These are phyloP conservation scores for Blomia tropicalis DNA, from an alignment of 2,888 invertebrate species.

Conservation along the genomic window DNA sequence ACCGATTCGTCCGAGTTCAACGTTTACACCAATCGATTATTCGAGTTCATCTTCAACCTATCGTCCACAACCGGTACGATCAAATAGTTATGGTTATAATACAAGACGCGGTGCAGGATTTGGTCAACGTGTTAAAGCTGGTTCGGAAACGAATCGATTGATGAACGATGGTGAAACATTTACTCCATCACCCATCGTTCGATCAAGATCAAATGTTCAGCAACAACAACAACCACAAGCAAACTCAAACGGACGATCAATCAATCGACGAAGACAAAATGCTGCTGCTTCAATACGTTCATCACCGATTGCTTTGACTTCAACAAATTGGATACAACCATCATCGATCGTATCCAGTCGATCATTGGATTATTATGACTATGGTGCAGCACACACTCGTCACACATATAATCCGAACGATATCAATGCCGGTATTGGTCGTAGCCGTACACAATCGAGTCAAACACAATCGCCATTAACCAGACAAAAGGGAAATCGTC, in stretches of 20 bases:
- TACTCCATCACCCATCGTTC: background rate
- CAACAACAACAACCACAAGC: background rate
- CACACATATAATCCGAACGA: no score
- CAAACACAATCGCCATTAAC: background rate
- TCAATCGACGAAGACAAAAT: slow-evolving; percentile 22
- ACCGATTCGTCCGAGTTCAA: no score
- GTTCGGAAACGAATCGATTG: background rate
- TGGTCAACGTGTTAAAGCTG: slow-evolving; percentile 19
- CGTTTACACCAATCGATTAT: background rate
- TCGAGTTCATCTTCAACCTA: no score
- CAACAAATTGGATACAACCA: background rate
- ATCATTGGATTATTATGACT: background rate
- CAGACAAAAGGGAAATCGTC: background rate
- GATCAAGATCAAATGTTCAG: background rate
- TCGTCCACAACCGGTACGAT: background rate
- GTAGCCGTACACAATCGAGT: background rate
- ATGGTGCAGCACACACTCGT: no score
- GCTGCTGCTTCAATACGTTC: slow-evolving; percentile 19
- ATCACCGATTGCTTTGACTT: background rate
- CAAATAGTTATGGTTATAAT: slow-evolving; percentile 10
- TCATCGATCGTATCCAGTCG: background rate
- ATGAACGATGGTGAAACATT: no score
- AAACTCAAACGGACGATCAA: background rate
- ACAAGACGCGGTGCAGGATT: slow-evolving; percentile 15
- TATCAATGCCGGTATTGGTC: no score